Base-by-base conservation (phyloP, 2,113 vertebrate species). In the Odobenus rosmarus region DNA sequence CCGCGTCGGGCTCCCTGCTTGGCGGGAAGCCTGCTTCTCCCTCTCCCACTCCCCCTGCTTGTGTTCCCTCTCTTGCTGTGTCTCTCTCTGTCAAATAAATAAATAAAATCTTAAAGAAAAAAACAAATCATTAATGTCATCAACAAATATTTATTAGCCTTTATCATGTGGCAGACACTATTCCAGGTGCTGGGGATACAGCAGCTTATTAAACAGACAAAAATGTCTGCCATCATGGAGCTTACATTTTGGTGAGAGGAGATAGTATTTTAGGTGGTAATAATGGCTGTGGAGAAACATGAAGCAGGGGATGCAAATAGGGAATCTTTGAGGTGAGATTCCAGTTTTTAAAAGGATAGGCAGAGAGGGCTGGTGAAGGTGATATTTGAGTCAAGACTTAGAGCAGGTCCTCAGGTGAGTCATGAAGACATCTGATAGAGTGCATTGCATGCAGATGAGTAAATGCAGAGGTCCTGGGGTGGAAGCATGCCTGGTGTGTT, bases 351-450 rank as follows among this genome's bases (percentile, higher is more conserved):
- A 90, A 76, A 77, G 36, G 49, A 49, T 57, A 77, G 31, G 57
- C 39, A 46, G 51, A 67, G 46, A 61, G 69, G 31, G 51, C 21
- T 26, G 49, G 18, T 39, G 49, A 82, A 82, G 36, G 14, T 55
- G 49, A 9, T 72, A 77, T 84, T 36, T 90, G 77, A 39, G 15
- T 64, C 7, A 84, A 69, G 67, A 64, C 51, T 39, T n/a, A 62
- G 74, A 96, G 91, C n/a, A 55, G 67, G 61, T 93, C n/a, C 55
- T 80, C 49, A 90, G 51, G 21, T 59, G 49, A 83, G 14, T 90
- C 3, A 1, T 67, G 74, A 62, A 57, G 33, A 76, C 26, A 39
- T 61, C 26, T 49, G 59, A 21, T 67, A 59, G 79, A 69, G 62
- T 39, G 26, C 24, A 31, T 26, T 64, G 14, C 9, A 67, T 69